Evolutionary conservation across 2,888 invertebrate genomes (phyloP).

Genomic region (Platycheirus rosarum): DNA sequence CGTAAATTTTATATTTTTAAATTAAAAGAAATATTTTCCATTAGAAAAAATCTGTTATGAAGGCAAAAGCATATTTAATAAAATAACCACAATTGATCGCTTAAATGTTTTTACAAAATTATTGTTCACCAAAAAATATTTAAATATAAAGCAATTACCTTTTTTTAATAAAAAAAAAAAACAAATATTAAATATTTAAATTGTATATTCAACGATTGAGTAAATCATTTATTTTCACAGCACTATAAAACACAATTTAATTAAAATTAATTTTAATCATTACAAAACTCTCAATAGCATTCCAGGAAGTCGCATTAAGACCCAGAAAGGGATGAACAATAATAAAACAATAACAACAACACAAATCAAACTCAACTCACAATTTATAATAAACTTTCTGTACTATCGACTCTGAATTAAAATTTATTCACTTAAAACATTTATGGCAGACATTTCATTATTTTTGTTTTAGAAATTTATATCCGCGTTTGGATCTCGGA

Average conservation of each 20-base stretch:
- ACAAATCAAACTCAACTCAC: not conserved
- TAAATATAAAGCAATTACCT: too few relatives aligned
- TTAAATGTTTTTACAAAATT: too few relatives aligned
- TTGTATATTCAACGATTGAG: too few relatives aligned
- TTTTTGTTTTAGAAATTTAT: constrained; percentile 75
- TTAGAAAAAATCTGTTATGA: too few relatives aligned
- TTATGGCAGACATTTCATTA: not conserved
- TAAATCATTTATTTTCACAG: too few relatives aligned
- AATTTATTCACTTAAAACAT: constrained; percentile 18
- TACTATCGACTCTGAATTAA: not conserved
- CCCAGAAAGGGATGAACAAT: constrained; percentile 4
- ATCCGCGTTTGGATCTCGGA: constrained; percentile 82
- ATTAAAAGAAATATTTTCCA: too few relatives aligned
- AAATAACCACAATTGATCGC: too few relatives aligned
- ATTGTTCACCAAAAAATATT: too few relatives aligned
- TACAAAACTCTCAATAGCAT: not conserved
- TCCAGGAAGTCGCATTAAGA: not conserved
- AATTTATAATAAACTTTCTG: not conserved
- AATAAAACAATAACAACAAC: not conserved
- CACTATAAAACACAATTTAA: constrained; percentile 2
- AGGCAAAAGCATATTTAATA: too few relatives aligned
- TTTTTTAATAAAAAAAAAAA: too few relatives aligned
- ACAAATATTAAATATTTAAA: too few relatives aligned
- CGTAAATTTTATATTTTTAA: too few relatives aligned
- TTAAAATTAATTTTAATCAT: not conserved